These are phyloP conservation scores for Heliconius nattereri DNA, from an alignment of 1,140 invertebrate genomes.

Conservation along the genomic window DNA sequence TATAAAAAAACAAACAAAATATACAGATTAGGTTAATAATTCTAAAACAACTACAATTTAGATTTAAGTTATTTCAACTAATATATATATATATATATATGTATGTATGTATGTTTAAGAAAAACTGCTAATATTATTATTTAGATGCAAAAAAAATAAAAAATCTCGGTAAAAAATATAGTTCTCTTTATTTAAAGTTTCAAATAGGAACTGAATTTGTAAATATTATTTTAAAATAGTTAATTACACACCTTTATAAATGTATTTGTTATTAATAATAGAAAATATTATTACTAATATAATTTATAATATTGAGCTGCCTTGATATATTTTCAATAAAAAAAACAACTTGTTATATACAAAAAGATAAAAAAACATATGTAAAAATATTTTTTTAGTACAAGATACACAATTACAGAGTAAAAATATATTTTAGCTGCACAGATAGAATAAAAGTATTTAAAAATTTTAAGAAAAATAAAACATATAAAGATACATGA, in stretches of 20 bases:
- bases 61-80: background rate
- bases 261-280: too few species aligned
- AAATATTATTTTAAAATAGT: background rate
- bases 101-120: background rate
- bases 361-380: background rate
- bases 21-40: background rate
- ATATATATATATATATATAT: too few species aligned
- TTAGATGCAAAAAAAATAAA: background rate
- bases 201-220: slow-evolving; percentile 12
- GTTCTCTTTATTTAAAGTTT: slow-evolving; percentile 10
- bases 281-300: background rate
- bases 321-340: background rate
- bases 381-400: background rate
- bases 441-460: background rate
- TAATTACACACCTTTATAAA: slow-evolving; percentile 1
- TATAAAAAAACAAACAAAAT: background rate
- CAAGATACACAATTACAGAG: background rate
- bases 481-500: background rate
- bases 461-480: background rate
- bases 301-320: background rate
- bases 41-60: background rate
- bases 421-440: background rate
- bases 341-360: background rate
- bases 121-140: background rate
- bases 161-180: background rate